Evolutionary conservation across 1,140 invertebrate species (phyloP).

Genomic region (Drosophila neocordata): DNA sequence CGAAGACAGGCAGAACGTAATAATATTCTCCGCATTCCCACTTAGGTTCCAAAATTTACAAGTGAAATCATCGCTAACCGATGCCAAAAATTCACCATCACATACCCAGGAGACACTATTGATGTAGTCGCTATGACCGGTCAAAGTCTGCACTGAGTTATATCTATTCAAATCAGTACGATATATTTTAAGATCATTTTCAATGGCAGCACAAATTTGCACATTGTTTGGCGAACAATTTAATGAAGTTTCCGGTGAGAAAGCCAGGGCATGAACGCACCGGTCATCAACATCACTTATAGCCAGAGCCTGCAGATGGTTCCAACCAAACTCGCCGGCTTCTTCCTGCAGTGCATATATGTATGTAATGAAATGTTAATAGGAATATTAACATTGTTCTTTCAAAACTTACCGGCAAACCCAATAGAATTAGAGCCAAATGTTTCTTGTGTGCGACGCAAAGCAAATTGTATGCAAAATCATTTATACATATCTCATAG

Average conservation of each 20-base stretch:
- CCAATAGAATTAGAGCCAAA: slow-evolving; percentile 58
- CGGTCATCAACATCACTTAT: slow-evolving; percentile 77
- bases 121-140: slow-evolving; percentile 87
- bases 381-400: background rate
- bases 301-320: slow-evolving; percentile 82
- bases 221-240: slow-evolving; percentile 85
- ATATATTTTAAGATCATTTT: slow-evolving; percentile 85
- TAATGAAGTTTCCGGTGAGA: slow-evolving; percentile 87
- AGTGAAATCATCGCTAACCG: slow-evolving; percentile 90
- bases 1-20: slow-evolving; percentile 87
- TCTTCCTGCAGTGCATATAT: slow-evolving; percentile 55
- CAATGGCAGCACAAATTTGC: slow-evolving; percentile 84
- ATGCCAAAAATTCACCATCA: slow-evolving; percentile 87
- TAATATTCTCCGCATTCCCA: slow-evolving; percentile 84
- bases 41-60: slow-evolving; percentile 87
- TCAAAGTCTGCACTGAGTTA: slow-evolving; percentile 67
- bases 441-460: slow-evolving; percentile 57
- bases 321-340: slow-evolving; percentile 64
- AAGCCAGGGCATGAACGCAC: slow-evolving; percentile 84
- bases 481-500: slow-evolving; percentile 68
- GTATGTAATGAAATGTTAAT: background rate
- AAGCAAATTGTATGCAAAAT: slow-evolving; percentile 73
- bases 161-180: slow-evolving; percentile 84
- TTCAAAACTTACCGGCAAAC: slow-evolving; percentile 63
- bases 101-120: slow-evolving; percentile 89